Base-by-base conservation (phyloP, 2,797 vertebrate genomes). In the Rachycentron canadum region DNA sequence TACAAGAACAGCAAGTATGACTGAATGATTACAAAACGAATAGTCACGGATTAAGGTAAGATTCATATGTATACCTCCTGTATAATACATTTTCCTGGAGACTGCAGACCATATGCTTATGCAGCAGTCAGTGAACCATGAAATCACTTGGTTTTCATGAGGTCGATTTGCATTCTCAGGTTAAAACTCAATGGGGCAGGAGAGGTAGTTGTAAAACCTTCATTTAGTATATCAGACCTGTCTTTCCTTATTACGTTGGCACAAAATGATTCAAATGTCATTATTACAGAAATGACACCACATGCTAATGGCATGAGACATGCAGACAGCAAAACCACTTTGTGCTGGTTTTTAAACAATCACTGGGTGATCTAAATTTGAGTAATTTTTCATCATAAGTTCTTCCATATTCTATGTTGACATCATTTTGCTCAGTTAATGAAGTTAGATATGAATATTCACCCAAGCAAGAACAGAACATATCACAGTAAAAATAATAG, bases 141-240 rank as follows among this genome's bases (percentile, higher is more conserved):
- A 93, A 94, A 93, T 93, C 89, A 88, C 86, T 92, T 78, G 78
- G 83, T 90, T 93, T 91, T 89, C 86, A 83, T 79, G 81, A 82
- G 87, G 74, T 83, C 74, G 32, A 90, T 91, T 89, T 91, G 84
- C 89, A 90, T 90, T 87, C 76, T 79, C 80, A 86, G 91, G 91
- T 93, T 88, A 86, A 92, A 88, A 84, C 89, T 90, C 92, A 93
- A 78, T 92, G 90, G 88, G 84, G 69, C 89, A 88, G 74, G 75
- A 56, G 78, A 87, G 86, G 86, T 76, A 85, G 86, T 76, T 85
- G 89, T 90, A 89, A 92, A 88, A 82, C 82, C 86, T 82, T 88
- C 68, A 84, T 91, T 89, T 85, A 78, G 73, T 72, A 56, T 59
- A 88, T 89, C 75, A 87, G 73, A 83, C 68, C 78, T 81, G 84